phyloP scores from a whole-genome alignment of 2,888 invertebrate species.

The Scaptomyza parva region DNA sequence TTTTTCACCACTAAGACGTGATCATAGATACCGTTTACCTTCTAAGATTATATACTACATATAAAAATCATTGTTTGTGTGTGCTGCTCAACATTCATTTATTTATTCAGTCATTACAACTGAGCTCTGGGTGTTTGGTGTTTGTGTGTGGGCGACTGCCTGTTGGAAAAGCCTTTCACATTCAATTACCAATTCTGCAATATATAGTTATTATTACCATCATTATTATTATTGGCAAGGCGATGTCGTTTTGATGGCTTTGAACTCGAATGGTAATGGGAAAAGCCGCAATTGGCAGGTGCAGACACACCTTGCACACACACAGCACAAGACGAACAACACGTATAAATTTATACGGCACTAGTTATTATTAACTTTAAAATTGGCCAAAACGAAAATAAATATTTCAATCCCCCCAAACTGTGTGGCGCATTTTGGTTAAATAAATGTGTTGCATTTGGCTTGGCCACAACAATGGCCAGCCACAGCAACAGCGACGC shows the following conservation, averaged over 20 bases:
- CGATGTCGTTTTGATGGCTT: slow-evolving; percentile 35
- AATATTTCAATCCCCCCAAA: slow-evolving; percentile 40
- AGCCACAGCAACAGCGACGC: slow-evolving; percentile 37
- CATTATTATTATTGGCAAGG: slow-evolving; percentile 13
- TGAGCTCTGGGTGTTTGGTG: background rate
- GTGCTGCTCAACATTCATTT: slow-evolving; percentile 4
- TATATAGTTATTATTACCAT: slow-evolving; percentile 33
- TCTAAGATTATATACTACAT: slow-evolving; percentile 17
- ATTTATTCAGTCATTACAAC: slow-evolving; percentile 1
- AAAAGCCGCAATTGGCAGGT: slow-evolving; percentile 52
- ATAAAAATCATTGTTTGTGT: slow-evolving; percentile 10
- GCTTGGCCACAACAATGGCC: slow-evolving; percentile 47
- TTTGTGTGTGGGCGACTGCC: slow-evolving; percentile 13
- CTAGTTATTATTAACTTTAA: slow-evolving; percentile 36
- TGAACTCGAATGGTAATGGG: slow-evolving; percentile 36
- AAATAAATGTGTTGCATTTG: slow-evolving; percentile 64
- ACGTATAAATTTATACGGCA: slow-evolving; percentile 5
- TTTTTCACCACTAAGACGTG: slow-evolving; percentile 20
- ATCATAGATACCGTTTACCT: slow-evolving; percentile 11
- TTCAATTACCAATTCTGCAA: slow-evolving; percentile 55
- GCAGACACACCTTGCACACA: slow-evolving; percentile 34
- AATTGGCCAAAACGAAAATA: slow-evolving; percentile 31
- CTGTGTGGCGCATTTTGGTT: slow-evolving; percentile 37
- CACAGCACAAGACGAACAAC: background rate
- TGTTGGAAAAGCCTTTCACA: slow-evolving; percentile 66